Evolutionary conservation across 2,888 invertebrate species (phyloP).

Genomic region (Callimorpha dominula): DNA sequence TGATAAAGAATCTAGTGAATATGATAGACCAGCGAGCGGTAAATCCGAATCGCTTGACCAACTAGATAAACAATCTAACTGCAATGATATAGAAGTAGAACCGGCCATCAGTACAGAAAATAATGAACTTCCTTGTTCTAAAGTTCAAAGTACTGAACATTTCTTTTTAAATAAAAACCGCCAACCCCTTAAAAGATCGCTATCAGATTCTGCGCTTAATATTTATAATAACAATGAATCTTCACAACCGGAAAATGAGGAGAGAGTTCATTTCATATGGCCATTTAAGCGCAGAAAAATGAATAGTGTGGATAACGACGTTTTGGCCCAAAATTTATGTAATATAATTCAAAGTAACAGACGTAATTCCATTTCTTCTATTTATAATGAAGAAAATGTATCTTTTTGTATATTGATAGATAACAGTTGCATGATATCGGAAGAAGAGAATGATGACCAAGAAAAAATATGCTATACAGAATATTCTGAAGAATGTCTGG

Average conservation of each 20-base stretch:
- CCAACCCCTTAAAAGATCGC: conserved; percentile 69
- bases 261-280: conserved; percentile 51
- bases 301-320: conserved; percentile 54
- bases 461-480: conserved; percentile 73
- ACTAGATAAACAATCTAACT: neutral
- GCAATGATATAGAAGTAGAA: conserved; percentile 11
- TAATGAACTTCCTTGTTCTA: conserved; percentile 22
- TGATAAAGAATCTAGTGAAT: neutral
- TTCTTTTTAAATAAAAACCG: conserved; percentile 24
- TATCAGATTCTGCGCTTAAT: conserved; percentile 77
- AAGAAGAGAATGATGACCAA: conserved; percentile 68
- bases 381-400: conserved; percentile 75
- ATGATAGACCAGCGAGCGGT: neutral
- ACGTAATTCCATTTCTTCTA: conserved; percentile 77
- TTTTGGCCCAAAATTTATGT: conserved; percentile 61
- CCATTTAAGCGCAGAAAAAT: conserved; percentile 69
- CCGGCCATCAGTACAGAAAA: conserved; percentile 19
- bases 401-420: conserved; percentile 81
- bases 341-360: conserved; percentile 71
- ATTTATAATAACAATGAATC: conserved; percentile 39
- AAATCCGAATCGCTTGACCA: neutral
- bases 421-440: conserved; percentile 73
- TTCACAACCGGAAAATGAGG: conserved; percentile 45
- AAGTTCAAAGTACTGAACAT: conserved; percentile 17
- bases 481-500: conserved; percentile 61